phyloP scores from a whole-genome alignment of 2,888 invertebrate genomes.

The Ganaspis brasiliensis region DNA sequence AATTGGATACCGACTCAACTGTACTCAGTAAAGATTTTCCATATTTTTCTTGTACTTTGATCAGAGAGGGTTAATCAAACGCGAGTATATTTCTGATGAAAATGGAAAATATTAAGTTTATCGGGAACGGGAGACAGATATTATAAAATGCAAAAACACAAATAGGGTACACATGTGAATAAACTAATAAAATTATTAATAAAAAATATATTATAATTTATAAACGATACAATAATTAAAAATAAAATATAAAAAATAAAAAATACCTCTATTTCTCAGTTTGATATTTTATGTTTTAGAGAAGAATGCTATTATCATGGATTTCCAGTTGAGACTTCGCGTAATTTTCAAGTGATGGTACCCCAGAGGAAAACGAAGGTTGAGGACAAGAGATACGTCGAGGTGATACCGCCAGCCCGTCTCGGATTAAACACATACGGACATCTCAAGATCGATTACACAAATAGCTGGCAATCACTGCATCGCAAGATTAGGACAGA shows the following conservation, averaged over 20 bases:
- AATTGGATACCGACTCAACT: too few relatives aligned
- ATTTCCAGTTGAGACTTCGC: conserved; percentile 59
- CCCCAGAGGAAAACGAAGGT: conserved; percentile 61
- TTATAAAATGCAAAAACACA: too few relatives aligned
- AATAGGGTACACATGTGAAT: too few relatives aligned
- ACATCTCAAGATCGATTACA: conserved; percentile 91
- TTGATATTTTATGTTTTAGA: conserved; percentile 50
- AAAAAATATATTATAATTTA: too few relatives aligned
- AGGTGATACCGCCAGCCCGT: conserved; percentile 82
- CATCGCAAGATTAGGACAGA: conserved; percentile 85
- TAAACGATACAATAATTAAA: conserved; percentile 3
- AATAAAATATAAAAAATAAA: conserved; percentile 15
- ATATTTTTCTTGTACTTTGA: too few relatives aligned
- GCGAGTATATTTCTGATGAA: too few relatives aligned
- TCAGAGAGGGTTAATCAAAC: too few relatives aligned
- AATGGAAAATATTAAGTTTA: too few relatives aligned
- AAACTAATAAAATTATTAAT: too few relatives aligned
- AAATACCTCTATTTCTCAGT: not conserved
- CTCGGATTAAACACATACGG: conserved; percentile 90
- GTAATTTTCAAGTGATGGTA: conserved; percentile 58
- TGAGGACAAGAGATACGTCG: conserved; percentile 62
- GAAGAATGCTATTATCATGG: conserved; percentile 71
- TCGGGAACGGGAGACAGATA: too few relatives aligned
- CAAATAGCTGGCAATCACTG: conserved; percentile 91
- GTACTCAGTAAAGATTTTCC: too few relatives aligned